Conservation (phyloP, 2,113 vertebrate genomes). For the Sylvia atricapilla region DNA sequence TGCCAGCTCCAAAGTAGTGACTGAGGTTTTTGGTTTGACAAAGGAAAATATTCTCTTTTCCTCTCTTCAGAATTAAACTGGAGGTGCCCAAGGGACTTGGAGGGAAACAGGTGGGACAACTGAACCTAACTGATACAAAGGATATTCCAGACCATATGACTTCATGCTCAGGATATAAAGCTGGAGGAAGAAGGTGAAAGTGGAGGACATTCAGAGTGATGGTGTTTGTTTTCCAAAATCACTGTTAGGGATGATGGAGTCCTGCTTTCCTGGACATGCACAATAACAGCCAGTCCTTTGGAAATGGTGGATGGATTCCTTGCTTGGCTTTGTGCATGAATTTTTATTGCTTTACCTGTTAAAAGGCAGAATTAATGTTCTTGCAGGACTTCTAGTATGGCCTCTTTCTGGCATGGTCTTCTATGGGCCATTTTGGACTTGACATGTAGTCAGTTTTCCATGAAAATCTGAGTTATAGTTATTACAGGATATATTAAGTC, state of each 20-base stretch:
- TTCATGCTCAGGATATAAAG: background rate
- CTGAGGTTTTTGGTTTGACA: background rate
- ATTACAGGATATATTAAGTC: fast-evolving
- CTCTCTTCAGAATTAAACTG: background rate
- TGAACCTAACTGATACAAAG: background rate
- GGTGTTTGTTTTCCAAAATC: background rate
- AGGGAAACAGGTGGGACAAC: background rate
- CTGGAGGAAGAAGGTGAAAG: background rate
- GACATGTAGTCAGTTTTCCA: background rate
- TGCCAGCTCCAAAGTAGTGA: background rate
- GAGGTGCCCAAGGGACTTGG: background rate
- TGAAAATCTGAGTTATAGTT: background rate
- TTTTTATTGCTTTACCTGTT: background rate
- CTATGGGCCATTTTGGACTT: background rate
- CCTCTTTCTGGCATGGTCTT: background rate
- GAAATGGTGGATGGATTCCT: background rate
- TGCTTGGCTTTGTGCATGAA: background rate
- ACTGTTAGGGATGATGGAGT: background rate
- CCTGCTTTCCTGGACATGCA: background rate
- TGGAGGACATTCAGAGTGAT: background rate
- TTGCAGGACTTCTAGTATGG: background rate
- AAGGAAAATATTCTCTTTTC: background rate
- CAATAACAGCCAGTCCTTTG: background rate
- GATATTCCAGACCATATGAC: background rate
- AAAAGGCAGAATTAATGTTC: background rate